Evolutionary conservation across 2,113 vertebrate genomes (phyloP).

Genomic region (Cyprinodon variegatus): DNA sequence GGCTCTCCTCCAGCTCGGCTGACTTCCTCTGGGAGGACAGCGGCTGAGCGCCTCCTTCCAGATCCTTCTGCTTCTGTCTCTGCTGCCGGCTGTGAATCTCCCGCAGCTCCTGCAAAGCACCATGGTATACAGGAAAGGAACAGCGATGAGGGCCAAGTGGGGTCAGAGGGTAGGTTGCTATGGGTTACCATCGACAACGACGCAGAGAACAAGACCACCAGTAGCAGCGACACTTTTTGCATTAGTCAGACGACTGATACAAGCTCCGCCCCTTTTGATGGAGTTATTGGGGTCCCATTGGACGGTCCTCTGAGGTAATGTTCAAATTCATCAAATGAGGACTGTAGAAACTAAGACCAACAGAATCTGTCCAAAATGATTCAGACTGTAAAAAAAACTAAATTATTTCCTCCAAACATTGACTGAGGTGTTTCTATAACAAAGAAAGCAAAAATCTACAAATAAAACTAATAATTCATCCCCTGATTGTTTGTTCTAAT

Average conservation of each 20-base stretch:
- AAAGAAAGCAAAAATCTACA: too few relatives aligned
- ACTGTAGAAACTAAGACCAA: too few relatives aligned
- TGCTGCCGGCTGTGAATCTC: constrained; percentile 95
- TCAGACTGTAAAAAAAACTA: too few relatives aligned
- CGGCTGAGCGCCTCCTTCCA: constrained; percentile 65
- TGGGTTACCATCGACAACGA: constrained; percentile 58
- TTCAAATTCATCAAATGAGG: too few relatives aligned
- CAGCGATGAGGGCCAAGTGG: constrained; percentile 61
- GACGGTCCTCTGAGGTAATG: neutral
- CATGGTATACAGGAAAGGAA: constrained; percentile 65
- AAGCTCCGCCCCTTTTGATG: constrained; percentile 49
- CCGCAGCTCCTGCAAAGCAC: constrained; percentile 88
- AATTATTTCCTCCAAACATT: too few relatives aligned
- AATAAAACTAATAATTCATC: too few relatives aligned
- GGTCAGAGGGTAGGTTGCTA: constrained; percentile 55
- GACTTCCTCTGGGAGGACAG: constrained; percentile 67
- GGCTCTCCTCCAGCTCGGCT: constrained; percentile 68
- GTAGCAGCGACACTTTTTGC: constrained; percentile 19
- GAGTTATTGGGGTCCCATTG: neutral
- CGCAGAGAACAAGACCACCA: constrained; percentile 36
- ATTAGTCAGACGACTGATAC: constrained; percentile 59
- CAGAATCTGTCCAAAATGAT: too few relatives aligned
- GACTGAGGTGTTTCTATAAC: too few relatives aligned
- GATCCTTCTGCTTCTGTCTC: constrained; percentile 88
- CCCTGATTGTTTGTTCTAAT: too few relatives aligned